Conservation (phyloP, 2,888 invertebrate genomes). For the Desoria tigrina region DNA sequence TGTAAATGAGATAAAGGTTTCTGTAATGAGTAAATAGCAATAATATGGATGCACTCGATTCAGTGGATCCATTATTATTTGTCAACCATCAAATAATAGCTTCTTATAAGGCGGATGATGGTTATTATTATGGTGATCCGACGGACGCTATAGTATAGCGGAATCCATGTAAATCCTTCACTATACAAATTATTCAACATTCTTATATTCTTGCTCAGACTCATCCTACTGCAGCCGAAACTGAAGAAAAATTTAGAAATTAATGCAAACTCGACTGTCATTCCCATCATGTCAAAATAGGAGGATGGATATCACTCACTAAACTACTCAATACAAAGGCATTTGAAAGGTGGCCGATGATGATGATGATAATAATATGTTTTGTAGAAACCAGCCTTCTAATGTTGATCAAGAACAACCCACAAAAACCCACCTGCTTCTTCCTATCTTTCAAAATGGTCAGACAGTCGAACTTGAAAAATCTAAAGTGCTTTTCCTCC, state of each 20-base stretch:
- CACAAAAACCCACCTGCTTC: too few relatives aligned
- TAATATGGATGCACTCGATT: too few relatives aligned
- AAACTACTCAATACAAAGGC: not conserved
- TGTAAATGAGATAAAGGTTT: slow-evolving; percentile 12
- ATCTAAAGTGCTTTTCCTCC: too few relatives aligned
- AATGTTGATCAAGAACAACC: too few relatives aligned
- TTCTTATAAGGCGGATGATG: not conserved
- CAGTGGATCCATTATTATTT: slow-evolving; percentile 4
- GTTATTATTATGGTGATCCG: not conserved
- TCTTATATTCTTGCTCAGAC: too few relatives aligned
- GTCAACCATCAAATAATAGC: not conserved
- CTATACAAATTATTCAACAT: too few relatives aligned
- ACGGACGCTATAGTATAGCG: not conserved
- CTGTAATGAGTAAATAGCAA: slow-evolving; percentile 10
- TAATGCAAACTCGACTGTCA: slow-evolving; percentile 8
- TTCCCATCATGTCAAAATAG: slow-evolving; percentile 6
- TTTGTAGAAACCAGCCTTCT: too few relatives aligned
- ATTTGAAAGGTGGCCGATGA: too few relatives aligned
- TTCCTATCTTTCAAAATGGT: too few relatives aligned
- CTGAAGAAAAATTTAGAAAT: slow-evolving; percentile 2
- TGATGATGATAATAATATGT: too few relatives aligned
- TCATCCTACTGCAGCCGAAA: too few relatives aligned
- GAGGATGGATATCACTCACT: not conserved
- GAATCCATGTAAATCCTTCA: slow-evolving; percentile 7
- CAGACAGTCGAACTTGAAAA: too few relatives aligned